Evolutionary conservation across 2,113 vertebrate genomes (phyloP).

Genomic region (Catharus bicknelli): DNA sequence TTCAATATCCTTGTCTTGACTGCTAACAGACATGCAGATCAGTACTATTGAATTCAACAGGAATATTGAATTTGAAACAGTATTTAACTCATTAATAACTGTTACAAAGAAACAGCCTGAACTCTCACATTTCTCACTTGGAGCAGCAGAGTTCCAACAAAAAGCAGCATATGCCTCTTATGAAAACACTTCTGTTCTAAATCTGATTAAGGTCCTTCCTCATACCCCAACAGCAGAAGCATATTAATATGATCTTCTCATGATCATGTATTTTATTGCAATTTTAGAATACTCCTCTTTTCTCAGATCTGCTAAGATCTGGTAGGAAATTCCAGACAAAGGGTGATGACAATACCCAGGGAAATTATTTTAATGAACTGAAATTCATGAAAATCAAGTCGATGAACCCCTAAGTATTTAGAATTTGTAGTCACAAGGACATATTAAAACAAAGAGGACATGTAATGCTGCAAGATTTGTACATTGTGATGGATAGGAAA

Average conservation of each 20-base stretch:
- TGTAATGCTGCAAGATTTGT: neutral
- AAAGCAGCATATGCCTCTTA: neutral
- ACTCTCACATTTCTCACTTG: neutral
- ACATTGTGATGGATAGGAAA: neutral
- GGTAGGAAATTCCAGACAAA: neutral
- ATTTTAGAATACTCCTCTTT: neutral
- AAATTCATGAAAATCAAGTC: neutral
- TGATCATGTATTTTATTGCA: neutral
- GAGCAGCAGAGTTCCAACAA: neutral
- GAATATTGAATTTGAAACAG: neutral
- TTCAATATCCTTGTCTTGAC: neutral
- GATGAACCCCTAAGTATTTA: neutral
- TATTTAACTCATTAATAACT: slow-evolving; percentile 8
- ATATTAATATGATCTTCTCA: neutral
- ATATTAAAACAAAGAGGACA: neutral
- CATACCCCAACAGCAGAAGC: neutral
- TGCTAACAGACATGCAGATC: neutral
- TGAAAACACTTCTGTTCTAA: neutral
- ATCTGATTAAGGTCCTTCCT: neutral
- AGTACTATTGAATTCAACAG: neutral
- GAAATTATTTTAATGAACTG: neutral
- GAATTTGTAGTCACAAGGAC: neutral
- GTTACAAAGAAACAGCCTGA: neutral
- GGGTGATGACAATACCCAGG: neutral
- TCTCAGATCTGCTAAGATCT: neutral